Conservation (phyloP, 2,888 invertebrate genomes). For the Chrysomela aeneicollis region DNA sequence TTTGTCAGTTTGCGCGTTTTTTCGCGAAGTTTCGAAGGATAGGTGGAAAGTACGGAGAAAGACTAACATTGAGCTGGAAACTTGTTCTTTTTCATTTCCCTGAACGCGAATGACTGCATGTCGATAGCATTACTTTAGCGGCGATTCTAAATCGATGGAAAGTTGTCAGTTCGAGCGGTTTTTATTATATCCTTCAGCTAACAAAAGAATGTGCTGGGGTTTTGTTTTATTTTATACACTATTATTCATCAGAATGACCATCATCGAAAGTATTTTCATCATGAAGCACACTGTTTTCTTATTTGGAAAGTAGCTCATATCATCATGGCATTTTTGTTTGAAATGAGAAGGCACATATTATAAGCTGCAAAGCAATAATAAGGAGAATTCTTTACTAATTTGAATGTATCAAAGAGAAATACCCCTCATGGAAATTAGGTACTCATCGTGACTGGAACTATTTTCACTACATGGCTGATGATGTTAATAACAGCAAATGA, state of each 20-base stretch:
- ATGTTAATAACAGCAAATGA: no score
- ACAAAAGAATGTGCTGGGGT: background rate
- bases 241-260: background rate
- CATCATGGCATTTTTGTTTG: no score
- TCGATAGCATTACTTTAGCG: background rate
- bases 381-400: no score
- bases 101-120: conserved; percentile 1
- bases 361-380: no score
- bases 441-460: no score
- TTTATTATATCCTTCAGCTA: background rate
- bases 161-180: background rate
- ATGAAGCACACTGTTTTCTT: no score
- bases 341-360: no score
- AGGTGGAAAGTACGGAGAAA: background rate
- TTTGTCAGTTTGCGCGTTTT: conserved; percentile 2
- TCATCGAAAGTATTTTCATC: no score
- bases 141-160: background rate
- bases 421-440: no score
- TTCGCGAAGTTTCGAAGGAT: background rate
- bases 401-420: no score
- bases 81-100: conserved; percentile 1
- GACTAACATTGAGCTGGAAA: background rate
- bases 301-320: no score
- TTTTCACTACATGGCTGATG: no score
- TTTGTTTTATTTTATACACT: background rate